Evolutionary conservation across 2,797 vertebrate genomes (phyloP).

Genomic region (Thalassophryne amazonica): DNA sequence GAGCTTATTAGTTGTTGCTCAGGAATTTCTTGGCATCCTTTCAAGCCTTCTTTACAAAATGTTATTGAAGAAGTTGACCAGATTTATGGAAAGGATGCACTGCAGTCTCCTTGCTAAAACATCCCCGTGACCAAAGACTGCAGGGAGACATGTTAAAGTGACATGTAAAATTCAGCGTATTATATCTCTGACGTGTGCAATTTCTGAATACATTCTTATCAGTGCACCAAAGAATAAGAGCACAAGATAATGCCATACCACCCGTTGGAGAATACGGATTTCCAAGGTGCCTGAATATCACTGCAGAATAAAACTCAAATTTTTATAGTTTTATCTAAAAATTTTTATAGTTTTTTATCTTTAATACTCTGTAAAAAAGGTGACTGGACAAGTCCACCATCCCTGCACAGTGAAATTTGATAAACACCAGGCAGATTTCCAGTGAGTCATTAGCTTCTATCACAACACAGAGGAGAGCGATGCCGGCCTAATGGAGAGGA

Average conservation of each 20-base stretch:
- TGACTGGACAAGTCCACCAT: slow-evolving; percentile 46
- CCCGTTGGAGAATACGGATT: slow-evolving; percentile 38
- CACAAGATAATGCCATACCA: slow-evolving; percentile 41
- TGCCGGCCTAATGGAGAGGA: slow-evolving; percentile 59
- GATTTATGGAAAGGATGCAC: background rate
- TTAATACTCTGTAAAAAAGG: slow-evolving; percentile 18
- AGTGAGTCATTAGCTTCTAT: slow-evolving; percentile 71
- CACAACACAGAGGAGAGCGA: slow-evolving; percentile 62
- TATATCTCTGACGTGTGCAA: slow-evolving; percentile 16
- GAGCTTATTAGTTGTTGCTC: background rate
- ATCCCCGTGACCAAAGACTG: background rate
- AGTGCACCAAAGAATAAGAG: slow-evolving; percentile 31
- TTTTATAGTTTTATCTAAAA: no score
- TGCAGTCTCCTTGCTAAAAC: background rate
- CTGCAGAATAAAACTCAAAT: slow-evolving; percentile 15
- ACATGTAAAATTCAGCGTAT: slow-evolving; percentile 8
- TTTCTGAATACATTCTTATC: slow-evolving; percentile 43
- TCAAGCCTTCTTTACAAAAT: background rate
- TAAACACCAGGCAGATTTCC: slow-evolving; percentile 69
- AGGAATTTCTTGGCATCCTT: background rate
- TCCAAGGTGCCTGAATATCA: slow-evolving; percentile 24
- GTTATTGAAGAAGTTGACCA: background rate
- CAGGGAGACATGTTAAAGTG: slow-evolving; percentile 2
- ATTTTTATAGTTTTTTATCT: slow-evolving; percentile 26
- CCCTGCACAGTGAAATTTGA: slow-evolving; percentile 49